Conservation (phyloP, 2,113 vertebrate species). For the Rhadina sibilatrix region DNA sequence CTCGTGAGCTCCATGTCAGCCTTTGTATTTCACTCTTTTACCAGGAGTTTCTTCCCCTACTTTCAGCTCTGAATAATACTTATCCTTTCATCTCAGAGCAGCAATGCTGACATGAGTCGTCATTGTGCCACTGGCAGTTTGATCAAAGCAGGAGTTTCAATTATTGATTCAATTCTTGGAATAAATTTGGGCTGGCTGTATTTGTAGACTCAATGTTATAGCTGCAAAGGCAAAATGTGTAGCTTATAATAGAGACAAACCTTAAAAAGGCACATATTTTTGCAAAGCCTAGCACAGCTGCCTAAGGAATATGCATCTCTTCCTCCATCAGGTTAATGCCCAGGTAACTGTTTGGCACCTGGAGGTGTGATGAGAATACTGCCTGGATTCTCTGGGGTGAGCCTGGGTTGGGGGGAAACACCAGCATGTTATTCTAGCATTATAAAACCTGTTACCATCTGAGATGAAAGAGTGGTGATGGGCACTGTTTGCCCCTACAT, state of each 20-base stretch:
- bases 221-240: neutral
- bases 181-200: neutral
- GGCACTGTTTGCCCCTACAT: neutral
- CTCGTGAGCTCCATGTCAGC: neutral
- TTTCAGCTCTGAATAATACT: neutral
- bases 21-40: conserved; percentile 21
- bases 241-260: neutral
- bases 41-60: neutral
- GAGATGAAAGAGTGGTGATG: neutral
- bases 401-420: rapidly evolving
- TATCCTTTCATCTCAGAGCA: conserved; percentile 5
- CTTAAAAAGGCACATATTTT: neutral
- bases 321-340: rapidly evolving
- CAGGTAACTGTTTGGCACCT: neutral
- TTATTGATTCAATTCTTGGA: conserved; percentile 3
- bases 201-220: neutral
- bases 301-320: neutral
- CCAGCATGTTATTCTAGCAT: rapidly evolving
- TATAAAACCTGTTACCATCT: neutral
- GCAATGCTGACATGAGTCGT: neutral
- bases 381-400: neutral
- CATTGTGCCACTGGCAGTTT: neutral
- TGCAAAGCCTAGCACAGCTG: neutral
- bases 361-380: neutral
- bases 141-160: conserved; percentile 44